Conservation (phyloP, 2,797 vertebrate species). For the Carduelis carduelis region DNA sequence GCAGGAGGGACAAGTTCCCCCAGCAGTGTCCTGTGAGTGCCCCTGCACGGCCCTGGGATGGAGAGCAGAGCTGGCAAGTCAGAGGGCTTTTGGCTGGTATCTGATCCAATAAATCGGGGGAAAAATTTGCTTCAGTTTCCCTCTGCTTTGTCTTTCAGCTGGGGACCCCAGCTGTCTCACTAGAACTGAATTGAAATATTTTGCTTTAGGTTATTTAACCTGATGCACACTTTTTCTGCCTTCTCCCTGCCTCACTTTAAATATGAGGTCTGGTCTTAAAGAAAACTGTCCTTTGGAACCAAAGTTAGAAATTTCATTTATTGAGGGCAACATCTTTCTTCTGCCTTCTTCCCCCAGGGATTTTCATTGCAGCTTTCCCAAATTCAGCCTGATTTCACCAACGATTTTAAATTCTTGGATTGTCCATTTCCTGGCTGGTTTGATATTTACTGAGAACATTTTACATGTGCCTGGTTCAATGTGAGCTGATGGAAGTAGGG, state of each 20-base stretch:
- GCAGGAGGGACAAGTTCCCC: neutral
- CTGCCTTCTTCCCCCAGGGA: neutral
- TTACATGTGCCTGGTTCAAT: neutral
- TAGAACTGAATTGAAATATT: neutral
- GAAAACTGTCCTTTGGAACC: neutral
- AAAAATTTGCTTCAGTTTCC: neutral
- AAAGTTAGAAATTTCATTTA: neutral
- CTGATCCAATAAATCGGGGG: neutral
- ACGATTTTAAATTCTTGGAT: neutral
- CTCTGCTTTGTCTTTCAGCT: neutral
- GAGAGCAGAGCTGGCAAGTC: neutral
- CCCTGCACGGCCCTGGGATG: neutral
- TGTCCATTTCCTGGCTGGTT: neutral
- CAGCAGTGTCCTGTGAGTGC: neutral
- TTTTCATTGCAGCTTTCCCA: neutral
- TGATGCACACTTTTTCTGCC: neutral
- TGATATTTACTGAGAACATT: neutral
- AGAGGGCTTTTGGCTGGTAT: neutral
- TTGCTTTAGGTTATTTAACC: neutral
- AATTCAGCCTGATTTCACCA: neutral
- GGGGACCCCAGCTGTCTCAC: neutral
- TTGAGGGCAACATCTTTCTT: neutral
- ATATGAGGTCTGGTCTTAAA: neutral
- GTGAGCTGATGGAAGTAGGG: neutral
- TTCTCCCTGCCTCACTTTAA: neutral